A percentile compares a stretch with the other conserved stretches of the same genome.
These are phyloP conservation scores for Manis javanica DNA, from an alignment of 2,797 vertebrate species.

Conservation along the genomic window DNA sequence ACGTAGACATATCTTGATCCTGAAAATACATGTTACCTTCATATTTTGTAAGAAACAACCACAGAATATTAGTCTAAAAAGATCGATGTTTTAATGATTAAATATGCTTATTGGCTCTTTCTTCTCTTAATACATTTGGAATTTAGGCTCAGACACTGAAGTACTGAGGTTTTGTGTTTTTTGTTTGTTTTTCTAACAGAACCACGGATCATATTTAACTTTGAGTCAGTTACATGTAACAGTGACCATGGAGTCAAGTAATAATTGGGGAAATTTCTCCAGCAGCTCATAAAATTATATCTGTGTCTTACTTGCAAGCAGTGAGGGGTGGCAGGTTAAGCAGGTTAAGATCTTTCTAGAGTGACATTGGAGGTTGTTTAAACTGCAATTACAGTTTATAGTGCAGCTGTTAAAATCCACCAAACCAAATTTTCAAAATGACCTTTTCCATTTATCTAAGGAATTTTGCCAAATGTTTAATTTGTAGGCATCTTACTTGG, in stretches of 20 bases:
- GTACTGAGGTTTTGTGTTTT: background rate
- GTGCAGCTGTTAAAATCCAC: constrained; percentile 61
- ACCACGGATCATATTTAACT: background rate
- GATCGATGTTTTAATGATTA: background rate
- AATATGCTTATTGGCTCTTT: background rate
- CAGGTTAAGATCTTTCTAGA: constrained; percentile 54
- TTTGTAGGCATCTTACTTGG: constrained; percentile 45
- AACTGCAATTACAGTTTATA: constrained; percentile 73
- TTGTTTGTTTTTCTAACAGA: background rate
- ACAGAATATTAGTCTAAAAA: background rate
- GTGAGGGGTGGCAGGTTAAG: background rate
- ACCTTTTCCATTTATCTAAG: background rate
- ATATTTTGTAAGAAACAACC: background rate
- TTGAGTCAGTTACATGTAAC: background rate
- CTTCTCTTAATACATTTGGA: background rate
- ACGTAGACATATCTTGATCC: background rate
- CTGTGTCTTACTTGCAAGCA: background rate
- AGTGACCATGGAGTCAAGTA: background rate
- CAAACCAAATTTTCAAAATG: constrained; percentile 48
- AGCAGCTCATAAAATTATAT: background rate
- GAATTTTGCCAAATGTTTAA: constrained; percentile 54
- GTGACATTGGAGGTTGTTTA: constrained; percentile 26
- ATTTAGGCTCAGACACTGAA: background rate
- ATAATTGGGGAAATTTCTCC: background rate
- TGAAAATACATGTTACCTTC: background rate